These are phyloP conservation scores for Hystrix brachyura DNA, from an alignment of 2,113 vertebrate genomes.

Conservation along the genomic window DNA sequence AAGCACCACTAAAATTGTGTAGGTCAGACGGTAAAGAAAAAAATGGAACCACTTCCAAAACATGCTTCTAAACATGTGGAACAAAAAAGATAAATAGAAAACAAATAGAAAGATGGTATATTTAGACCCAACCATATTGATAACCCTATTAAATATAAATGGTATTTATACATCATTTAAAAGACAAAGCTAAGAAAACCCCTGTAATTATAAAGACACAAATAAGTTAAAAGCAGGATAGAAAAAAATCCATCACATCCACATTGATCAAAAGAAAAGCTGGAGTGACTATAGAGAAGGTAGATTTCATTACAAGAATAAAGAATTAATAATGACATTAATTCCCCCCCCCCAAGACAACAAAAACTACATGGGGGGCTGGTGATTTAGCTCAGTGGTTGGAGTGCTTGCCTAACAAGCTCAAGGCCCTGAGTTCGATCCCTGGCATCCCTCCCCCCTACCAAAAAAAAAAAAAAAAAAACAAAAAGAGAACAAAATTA, in stretches of 20 bases:
- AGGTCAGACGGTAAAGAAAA: background rate
- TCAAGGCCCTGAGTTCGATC: no score
- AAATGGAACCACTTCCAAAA: constrained; percentile 2
- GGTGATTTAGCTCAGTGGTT: no score
- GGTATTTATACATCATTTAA: background rate
- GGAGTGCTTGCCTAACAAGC: no score
- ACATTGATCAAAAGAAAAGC: background rate
- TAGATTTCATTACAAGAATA: background rate
- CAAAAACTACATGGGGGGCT: no score
- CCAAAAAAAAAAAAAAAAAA: no score
- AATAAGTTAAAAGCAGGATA: background rate
- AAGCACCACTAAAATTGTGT: background rate
- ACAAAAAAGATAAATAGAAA: background rate
- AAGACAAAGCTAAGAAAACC: background rate
- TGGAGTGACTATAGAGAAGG: background rate
- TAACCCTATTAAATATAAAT: background rate
- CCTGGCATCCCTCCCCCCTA: no score
- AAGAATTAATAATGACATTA: background rate
- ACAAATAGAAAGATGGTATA: background rate
- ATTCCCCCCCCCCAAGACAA: background rate
- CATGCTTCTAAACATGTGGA: background rate
- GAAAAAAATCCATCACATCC: background rate
- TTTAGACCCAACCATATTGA: background rate
- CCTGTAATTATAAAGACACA: background rate
- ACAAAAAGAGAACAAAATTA: no score